These are phyloP conservation scores for Diabrotica undecimpunctata DNA, from an alignment of 1,140 invertebrate species.

Conservation along the genomic window DNA sequence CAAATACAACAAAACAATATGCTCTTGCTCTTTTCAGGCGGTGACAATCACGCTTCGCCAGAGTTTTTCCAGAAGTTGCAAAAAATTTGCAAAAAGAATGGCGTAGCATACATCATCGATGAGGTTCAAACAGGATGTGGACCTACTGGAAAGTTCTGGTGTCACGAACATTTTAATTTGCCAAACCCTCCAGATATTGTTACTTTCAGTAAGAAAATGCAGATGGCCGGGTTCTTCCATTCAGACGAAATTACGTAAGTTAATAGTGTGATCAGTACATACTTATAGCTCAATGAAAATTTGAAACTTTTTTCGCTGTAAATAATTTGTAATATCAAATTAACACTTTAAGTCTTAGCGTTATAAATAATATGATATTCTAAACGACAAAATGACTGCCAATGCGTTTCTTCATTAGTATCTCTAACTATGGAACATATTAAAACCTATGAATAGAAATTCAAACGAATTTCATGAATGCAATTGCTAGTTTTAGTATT, in stretches of 20 bases:
- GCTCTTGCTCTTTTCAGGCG: conserved; percentile 45
- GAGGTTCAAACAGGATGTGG: conserved; percentile 98
- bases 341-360: too few relatives aligned
- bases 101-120: conserved; percentile 80
- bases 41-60: conserved; percentile 90
- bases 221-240: conserved; percentile 92
- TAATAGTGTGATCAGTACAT: too few relatives aligned
- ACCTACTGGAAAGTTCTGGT: conserved; percentile 96
- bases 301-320: too few relatives aligned
- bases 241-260: conserved; percentile 66
- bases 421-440: too few relatives aligned
- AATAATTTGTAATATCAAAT: too few relatives aligned
- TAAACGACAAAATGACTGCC: too few relatives aligned
- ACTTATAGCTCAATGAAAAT: too few relatives aligned
- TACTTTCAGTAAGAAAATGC: conserved; percentile 98
- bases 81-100: conserved; percentile 68
- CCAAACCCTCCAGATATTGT: conserved; percentile 86
- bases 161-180: conserved; percentile 91
- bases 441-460: too few relatives aligned
- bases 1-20: too few relatives aligned
- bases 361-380: conserved; percentile 78
- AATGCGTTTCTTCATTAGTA: too few relatives aligned
- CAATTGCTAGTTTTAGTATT: too few relatives aligned
- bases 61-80: conserved; percentile 86
- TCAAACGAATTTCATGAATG: too few relatives aligned